These are phyloP conservation scores for fruit fly (Drosophila melanogaster) DNA, from an alignment of 1,140 invertebrate genomes.

Conservation along the genomic window DNA sequence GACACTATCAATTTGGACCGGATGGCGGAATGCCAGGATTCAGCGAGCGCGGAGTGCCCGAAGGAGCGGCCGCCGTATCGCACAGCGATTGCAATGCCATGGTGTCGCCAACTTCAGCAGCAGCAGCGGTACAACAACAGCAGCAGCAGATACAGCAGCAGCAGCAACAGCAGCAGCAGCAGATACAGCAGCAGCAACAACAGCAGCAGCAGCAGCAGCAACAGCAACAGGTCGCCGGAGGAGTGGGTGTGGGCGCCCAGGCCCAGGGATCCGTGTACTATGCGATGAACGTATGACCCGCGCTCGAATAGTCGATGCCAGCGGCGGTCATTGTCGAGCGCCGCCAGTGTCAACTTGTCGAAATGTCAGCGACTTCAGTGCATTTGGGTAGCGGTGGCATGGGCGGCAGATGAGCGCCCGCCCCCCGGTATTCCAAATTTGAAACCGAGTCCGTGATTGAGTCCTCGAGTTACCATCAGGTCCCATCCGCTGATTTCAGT, in stretches of 20 bases:
- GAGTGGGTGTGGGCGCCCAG: slow-evolving; percentile 43
- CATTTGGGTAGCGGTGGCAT: slow-evolving; percentile 62
- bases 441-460: neutral
- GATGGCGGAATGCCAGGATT: slow-evolving; percentile 84
- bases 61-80: slow-evolving; percentile 87
- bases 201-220: slow-evolving; percentile 46
- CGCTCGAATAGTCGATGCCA: slow-evolving; percentile 81
- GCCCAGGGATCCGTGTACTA: slow-evolving; percentile 84
- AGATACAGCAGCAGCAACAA: slow-evolving; percentile 50
- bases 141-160: slow-evolving; percentile 47
- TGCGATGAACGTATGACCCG: slow-evolving; percentile 85
- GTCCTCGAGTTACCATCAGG: slow-evolving; percentile 24
- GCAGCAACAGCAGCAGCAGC: slow-evolving; percentile 45
- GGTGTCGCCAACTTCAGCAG: slow-evolving; percentile 81
- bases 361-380: slow-evolving; percentile 82
- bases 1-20: slow-evolving; percentile 77
- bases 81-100: slow-evolving; percentile 85
- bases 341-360: slow-evolving; percentile 84
- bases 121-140: slow-evolving; percentile 49
- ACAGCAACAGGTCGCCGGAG: slow-evolving; percentile 38
- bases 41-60: slow-evolving; percentile 87
- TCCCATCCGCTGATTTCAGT: slow-evolving; percentile 48
- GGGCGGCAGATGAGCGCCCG: slow-evolving; percentile 59
- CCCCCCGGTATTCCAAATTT: neutral
- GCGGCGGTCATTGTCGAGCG: slow-evolving; percentile 83